phyloP scores from a whole-genome alignment of 1,140 invertebrate species.

The Pomacea maculata region DNA sequence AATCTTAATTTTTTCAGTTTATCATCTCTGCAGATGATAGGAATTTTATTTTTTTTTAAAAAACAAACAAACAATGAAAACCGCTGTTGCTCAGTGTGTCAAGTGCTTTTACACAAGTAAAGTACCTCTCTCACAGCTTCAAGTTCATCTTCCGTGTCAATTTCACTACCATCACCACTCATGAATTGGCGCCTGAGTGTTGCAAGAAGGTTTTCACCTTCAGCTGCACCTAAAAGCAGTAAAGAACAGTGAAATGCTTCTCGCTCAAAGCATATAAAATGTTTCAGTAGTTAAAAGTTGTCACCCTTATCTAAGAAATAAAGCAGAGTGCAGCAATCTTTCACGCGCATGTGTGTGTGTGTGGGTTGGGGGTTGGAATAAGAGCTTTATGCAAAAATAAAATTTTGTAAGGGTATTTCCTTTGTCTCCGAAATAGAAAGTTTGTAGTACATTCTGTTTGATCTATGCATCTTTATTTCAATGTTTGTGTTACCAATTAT shows the following conservation, averaged over 20 bases:
- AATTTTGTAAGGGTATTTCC: neutral
- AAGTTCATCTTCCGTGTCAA: constrained; percentile 54
- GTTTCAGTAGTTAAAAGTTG: neutral
- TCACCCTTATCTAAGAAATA: too few relatives aligned
- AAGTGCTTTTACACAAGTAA: too few relatives aligned
- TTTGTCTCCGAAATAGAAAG: too few relatives aligned
- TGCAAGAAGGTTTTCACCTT: constrained; percentile 20
- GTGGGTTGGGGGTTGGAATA: neutral
- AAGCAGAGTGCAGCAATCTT: too few relatives aligned
- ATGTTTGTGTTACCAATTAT: too few relatives aligned
- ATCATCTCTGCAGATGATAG: too few relatives aligned
- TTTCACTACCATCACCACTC: constrained; percentile 37
- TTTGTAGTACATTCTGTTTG: too few relatives aligned
- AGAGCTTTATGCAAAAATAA: neutral
- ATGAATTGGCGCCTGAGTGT: constrained; percentile 5
- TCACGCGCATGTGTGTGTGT: neutral
- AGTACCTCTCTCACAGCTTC: constrained; percentile 44
- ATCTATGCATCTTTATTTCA: too few relatives aligned
- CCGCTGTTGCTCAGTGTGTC: too few relatives aligned
- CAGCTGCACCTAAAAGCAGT: constrained; percentile 24
- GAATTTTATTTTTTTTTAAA: too few relatives aligned
- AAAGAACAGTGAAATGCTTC: neutral
- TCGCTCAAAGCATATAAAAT: neutral
- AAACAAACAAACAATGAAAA: too few relatives aligned
- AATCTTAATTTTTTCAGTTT: too few relatives aligned